Conservation (phyloP, 2,888 invertebrate species). For the Catocala fraxini region DNA sequence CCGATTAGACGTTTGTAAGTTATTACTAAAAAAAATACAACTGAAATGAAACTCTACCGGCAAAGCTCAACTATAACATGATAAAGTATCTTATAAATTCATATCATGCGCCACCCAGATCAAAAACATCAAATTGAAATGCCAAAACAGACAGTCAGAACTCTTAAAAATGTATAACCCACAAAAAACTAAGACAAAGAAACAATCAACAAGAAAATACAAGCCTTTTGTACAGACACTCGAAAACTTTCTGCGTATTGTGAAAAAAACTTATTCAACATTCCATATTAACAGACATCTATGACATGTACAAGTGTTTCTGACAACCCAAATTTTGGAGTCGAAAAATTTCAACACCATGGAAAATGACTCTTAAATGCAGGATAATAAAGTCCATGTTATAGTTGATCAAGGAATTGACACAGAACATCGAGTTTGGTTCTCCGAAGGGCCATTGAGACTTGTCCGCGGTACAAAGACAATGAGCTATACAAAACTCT, state of each 20-base stretch:
- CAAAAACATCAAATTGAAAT: constrained; percentile 24
- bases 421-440: constrained; percentile 50
- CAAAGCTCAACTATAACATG: no score
- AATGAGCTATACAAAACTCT: constrained; percentile 78
- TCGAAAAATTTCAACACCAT: not conserved
- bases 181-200: constrained; percentile 63
- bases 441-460: constrained; percentile 69
- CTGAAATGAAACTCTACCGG: not conserved
- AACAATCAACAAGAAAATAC: constrained; percentile 70
- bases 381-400: constrained; percentile 49
- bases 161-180: constrained; percentile 47
- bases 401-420: constrained; percentile 19
- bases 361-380: constrained; percentile 40
- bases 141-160: constrained; percentile 19
- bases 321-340: constrained; percentile 54
- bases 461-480: constrained; percentile 76
- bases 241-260: constrained; percentile 75
- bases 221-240: constrained; percentile 55
- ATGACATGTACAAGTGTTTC: constrained; percentile 83
- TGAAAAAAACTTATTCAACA: constrained; percentile 69
- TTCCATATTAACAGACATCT: constrained; percentile 84
- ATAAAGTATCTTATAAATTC: constrained; percentile 15
- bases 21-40: not conserved
- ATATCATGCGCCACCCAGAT: constrained; percentile 17
- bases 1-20: no score